Base-by-base conservation (phyloP, 2,888 invertebrate species). In the Cheilosia urbana region DNA sequence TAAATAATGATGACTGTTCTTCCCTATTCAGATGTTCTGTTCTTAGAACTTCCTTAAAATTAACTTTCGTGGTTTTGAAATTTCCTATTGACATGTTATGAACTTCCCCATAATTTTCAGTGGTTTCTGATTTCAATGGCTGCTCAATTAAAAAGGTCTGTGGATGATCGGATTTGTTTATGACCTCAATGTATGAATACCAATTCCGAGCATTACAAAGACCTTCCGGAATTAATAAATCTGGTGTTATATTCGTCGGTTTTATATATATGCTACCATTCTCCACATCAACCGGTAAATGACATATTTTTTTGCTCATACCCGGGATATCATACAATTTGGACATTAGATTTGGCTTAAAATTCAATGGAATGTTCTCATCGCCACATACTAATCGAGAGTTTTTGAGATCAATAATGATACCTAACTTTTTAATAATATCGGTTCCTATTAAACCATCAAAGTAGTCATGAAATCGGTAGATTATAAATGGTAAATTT, bases 171-270 rank as follows among this genome's bases (percentile, higher is more conserved):
- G n/a, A 42, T 13, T 42, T 42, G 3, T n/a, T 42, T 15, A 42
- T 42, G 42, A 42, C 42, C n/a, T 42, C 42, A n/a, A 42, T 42
- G 42, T n/a, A n/a, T n/a, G n/a, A n/a, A n/a, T n/a, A n/a, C n/a
- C n/a, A n/a, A n/a, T n/a, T n/a, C n/a, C n/a, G n/a, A n/a, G n/a
- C n/a, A n/a, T n/a, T n/a, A n/a, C n/a, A n/a, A n/a, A n/a, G n/a
- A n/a, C n/a, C n/a, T n/a, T n/a, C n/a, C n/a, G n/a, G n/a, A 42
- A n/a, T 73, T 40, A 34, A 6, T 9, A 84, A 30, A 5, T 72
- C n/a, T 21, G 58, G 47, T 21, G 45, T 77, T 17, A n/a, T 4
- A 51, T 21, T n/a, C n/a, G 34, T 55, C 30, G 65, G 40, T 58
- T 34, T 34, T 34, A 42, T 42, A 42, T n/a, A 15, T n/a, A 42